Conservation (phyloP, 2,797 vertebrate genomes). For the Paedocypris micromegethes region DNA sequence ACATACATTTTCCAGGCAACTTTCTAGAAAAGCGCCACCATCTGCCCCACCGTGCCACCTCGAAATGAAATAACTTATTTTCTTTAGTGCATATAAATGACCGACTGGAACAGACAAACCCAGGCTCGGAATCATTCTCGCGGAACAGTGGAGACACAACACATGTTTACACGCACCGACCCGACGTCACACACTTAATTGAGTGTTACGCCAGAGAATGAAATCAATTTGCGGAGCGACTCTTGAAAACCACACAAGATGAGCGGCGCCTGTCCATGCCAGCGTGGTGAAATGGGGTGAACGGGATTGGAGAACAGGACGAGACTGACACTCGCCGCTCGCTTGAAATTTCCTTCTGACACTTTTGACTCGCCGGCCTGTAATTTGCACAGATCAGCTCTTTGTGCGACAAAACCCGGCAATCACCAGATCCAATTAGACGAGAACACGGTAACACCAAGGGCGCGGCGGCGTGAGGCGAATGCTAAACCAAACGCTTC, state of each 20-base stretch:
- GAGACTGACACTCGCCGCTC: background rate
- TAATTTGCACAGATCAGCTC: conserved; percentile 42
- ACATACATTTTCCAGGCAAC: too few relatives aligned
- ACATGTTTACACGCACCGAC: too few relatives aligned
- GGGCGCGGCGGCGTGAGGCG: conserved; percentile 16
- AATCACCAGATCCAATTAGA: conserved; percentile 46
- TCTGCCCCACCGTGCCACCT: too few relatives aligned
- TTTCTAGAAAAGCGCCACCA: too few relatives aligned
- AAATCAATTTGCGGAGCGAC: too few relatives aligned
- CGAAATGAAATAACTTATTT: too few relatives aligned
- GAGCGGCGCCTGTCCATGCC: background rate
- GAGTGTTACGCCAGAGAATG: too few relatives aligned
- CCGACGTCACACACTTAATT: too few relatives aligned
- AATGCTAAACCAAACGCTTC: conserved; percentile 22
- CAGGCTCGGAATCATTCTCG: too few relatives aligned
- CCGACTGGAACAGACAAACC: too few relatives aligned
- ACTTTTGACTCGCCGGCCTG: conserved; percentile 42
- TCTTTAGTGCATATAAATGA: too few relatives aligned
- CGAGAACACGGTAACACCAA: conserved; percentile 27
- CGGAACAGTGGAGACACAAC: too few relatives aligned
- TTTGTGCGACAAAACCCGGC: conserved; percentile 37
- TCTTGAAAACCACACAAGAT: background rate
- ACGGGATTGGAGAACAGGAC: background rate
- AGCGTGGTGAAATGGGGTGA: background rate
- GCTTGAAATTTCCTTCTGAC: conserved; percentile 34